These are phyloP conservation scores for Lepidochrysops patricia DNA, from an alignment of 2,888 invertebrate species.

Conservation along the genomic window DNA sequence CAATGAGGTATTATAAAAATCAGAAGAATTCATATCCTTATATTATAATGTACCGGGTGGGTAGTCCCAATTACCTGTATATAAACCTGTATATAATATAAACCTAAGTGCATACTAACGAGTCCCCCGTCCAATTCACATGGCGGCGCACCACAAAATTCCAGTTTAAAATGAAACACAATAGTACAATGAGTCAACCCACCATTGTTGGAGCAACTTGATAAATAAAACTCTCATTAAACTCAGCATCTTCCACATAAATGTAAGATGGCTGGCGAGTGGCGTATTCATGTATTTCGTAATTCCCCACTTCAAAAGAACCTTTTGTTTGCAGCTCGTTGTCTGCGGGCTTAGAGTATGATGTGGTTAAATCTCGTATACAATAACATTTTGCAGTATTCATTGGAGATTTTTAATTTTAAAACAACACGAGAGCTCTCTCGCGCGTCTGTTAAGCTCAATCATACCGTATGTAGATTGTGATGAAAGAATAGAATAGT, in stretches of 20 bases:
- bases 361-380: background rate
- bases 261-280: background rate
- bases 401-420: too few species aligned
- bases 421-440: too few species aligned
- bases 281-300: conserved; percentile 13
- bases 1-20: background rate
- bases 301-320: conserved; percentile 12
- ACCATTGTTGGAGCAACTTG: conserved; percentile 59
- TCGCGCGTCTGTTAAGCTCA: too few species aligned
- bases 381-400: too few species aligned
- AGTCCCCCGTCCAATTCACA: conserved; percentile 63
- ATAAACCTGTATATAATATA: conserved; percentile 20
- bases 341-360: background rate
- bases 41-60: conserved; percentile 5
- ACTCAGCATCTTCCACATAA: conserved; percentile 49
- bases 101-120: conserved; percentile 49
- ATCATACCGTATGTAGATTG: too few species aligned
- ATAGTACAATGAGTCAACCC: conserved; percentile 65
- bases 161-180: conserved; percentile 64
- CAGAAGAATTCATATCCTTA: conserved; percentile 26
- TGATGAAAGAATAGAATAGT: too few species aligned
- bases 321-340: background rate
- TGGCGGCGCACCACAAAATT: conserved; percentile 57
- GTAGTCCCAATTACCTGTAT: conserved; percentile 24
- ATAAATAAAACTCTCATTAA: conserved; percentile 71